Evolutionary conservation across 2,797 vertebrate genomes (phyloP).

Genomic region (Gobionotothen gibberifrons): DNA sequence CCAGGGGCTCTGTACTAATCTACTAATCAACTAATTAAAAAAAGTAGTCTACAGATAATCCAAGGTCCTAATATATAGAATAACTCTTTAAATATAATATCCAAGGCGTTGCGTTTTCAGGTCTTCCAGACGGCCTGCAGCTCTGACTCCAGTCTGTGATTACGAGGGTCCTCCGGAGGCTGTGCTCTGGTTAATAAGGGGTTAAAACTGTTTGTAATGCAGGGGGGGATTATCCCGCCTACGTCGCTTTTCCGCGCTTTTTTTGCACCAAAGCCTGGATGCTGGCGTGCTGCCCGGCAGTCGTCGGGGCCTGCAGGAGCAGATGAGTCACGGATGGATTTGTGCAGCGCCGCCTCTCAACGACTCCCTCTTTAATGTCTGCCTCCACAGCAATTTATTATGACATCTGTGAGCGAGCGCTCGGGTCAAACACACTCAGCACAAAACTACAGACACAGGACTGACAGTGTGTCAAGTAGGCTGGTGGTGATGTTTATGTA

Average conservation of each 20-base stretch:
- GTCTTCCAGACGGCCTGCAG: background rate
- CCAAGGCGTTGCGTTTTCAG: background rate
- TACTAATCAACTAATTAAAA: background rate
- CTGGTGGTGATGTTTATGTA: background rate
- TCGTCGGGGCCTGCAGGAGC: slow-evolving; percentile 57
- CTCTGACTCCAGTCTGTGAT: background rate
- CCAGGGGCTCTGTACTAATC: background rate
- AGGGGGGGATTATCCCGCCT: slow-evolving; percentile 40
- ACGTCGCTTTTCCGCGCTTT: slow-evolving; percentile 33
- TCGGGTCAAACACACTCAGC: background rate
- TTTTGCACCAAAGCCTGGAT: slow-evolving; percentile 40
- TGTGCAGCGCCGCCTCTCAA: slow-evolving; percentile 48
- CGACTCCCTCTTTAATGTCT: slow-evolving; percentile 6
- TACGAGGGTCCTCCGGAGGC: slow-evolving; percentile 38
- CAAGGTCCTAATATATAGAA: background rate
- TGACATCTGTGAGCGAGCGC: slow-evolving; percentile 35
- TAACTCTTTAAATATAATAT: background rate
- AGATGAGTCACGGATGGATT: slow-evolving; percentile 67
- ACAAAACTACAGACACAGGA: background rate
- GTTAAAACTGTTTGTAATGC: slow-evolving; percentile 54
- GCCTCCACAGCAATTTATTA: slow-evolving; percentile 10
- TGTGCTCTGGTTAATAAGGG: slow-evolving; percentile 27
- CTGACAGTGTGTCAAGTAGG: background rate
- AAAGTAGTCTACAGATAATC: background rate
- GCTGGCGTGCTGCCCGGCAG: slow-evolving; percentile 62